Conservation (phyloP, 2,888 invertebrate species). For the Ectemnius lituratus region DNA sequence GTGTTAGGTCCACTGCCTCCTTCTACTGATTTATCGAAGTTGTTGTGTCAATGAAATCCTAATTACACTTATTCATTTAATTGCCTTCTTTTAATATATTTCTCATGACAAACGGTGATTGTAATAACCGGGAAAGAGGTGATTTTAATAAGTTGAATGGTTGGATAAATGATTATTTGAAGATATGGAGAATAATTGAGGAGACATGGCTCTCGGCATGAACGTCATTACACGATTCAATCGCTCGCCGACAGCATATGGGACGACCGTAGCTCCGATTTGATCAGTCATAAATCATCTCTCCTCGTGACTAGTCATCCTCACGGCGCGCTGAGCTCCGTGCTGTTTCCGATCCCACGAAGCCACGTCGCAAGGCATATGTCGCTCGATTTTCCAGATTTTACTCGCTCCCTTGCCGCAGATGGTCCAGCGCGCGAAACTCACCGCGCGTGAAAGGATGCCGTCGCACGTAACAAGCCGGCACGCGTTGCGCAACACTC, state of each 20-base stretch:
- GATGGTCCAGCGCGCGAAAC: conserved; percentile 16
- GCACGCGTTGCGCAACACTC: conserved; percentile 38
- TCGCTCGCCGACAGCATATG: conserved; percentile 41
- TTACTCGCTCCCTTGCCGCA: conserved; percentile 3
- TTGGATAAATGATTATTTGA: no score
- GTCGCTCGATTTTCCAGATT: conserved; percentile 44
- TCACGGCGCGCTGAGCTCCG: not conserved
- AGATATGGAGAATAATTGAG: conserved; percentile 24
- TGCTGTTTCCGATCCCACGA: conserved; percentile 19
- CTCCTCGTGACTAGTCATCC: conserved; percentile 55
- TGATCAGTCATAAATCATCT: conserved; percentile 51
- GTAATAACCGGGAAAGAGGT: no score
- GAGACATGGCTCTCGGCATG: conserved; percentile 21
- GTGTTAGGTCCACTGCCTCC: conserved; percentile 1
- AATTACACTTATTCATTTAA: not conserved
- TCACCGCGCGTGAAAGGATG: conserved; percentile 45
- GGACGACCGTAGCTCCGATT: conserved; percentile 18
- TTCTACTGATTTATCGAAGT: not conserved
- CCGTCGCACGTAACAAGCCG: conserved; percentile 1
- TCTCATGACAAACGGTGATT: no score
- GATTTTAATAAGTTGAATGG: no score
- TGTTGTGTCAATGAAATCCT: not conserved
- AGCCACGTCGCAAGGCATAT: conserved; percentile 28
- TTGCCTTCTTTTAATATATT: conserved; percentile 1
- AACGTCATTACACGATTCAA: conserved; percentile 43